Evolutionary conservation across 2,888 invertebrate genomes (phyloP).

Genomic region (Lepas anatifera): DNA sequence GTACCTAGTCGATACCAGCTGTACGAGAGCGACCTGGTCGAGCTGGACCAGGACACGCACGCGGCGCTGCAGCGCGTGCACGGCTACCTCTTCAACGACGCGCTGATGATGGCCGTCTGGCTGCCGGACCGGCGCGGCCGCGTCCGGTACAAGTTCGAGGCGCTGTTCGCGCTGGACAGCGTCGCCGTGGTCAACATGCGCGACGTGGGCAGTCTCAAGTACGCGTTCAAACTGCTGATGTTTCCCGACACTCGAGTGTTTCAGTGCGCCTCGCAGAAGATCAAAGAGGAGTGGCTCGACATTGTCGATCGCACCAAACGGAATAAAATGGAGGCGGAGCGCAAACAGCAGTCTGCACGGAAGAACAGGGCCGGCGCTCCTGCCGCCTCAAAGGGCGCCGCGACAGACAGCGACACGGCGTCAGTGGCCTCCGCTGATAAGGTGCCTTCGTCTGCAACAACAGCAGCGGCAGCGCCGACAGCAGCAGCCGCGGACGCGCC

Average conservation of each 20-base stretch:
- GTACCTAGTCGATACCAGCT: constrained; percentile 60
- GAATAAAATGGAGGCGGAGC: constrained; percentile 51
- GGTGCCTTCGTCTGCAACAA: not conserved
- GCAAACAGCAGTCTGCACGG: constrained; percentile 81
- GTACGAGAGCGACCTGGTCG: constrained; percentile 84
- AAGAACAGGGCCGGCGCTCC: constrained; percentile 78
- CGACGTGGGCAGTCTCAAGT: constrained; percentile 75
- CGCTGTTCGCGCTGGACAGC: constrained; percentile 70
- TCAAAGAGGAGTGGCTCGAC: constrained; percentile 80
- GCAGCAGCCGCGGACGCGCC: not conserved
- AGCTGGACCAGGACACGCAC: constrained; percentile 77
- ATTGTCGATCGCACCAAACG: constrained; percentile 84
- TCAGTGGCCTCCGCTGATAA: not conserved
- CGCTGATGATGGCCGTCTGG: constrained; percentile 76
- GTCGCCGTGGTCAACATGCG: constrained; percentile 88
- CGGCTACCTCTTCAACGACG: constrained; percentile 84
- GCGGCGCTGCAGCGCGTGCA: constrained; percentile 75
- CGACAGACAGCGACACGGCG: not conserved
- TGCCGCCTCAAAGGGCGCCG: not conserved
- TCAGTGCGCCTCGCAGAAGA: constrained; percentile 67
- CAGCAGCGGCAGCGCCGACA: too few species aligned
- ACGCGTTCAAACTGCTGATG: constrained; percentile 86
- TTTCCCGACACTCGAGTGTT: constrained; percentile 88
- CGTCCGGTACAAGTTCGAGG: constrained; percentile 50
- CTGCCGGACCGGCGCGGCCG: constrained; percentile 43